Evolutionary conservation across 1,140 invertebrate genomes (phyloP).

Genomic region (Dreissena rostriformis): DNA sequence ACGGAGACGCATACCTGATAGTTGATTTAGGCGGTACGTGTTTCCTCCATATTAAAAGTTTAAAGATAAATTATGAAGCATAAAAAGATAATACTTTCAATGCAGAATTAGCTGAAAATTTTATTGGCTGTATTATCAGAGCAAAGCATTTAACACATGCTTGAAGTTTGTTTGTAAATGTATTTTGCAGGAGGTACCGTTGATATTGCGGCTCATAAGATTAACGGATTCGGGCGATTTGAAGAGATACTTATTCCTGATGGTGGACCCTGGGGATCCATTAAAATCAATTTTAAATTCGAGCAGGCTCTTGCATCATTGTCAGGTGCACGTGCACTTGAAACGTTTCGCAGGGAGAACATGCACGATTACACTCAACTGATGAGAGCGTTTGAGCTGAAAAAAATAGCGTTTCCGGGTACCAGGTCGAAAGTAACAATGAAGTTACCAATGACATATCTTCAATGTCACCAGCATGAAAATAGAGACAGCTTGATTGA

Average conservation of each 20-base stretch:
- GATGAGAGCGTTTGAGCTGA: slow-evolving; percentile 31
- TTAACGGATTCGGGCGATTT: slow-evolving; percentile 12
- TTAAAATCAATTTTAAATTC: slow-evolving; percentile 29
- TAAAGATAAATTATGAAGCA: not conserved
- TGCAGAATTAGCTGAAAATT: not conserved
- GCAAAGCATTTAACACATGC: not conserved
- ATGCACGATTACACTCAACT: slow-evolving; percentile 37
- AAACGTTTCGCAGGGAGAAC: slow-evolving; percentile 3
- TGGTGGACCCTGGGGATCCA: slow-evolving; percentile 31
- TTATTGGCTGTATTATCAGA: not conserved
- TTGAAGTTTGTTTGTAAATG: not conserved
- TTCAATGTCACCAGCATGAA: slow-evolving; percentile 5
- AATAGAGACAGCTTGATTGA: not conserved
- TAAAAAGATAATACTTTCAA: not conserved
- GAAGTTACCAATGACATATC: not conserved
- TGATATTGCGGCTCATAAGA: slow-evolving; percentile 30
- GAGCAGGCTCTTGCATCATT: slow-evolving; percentile 10
- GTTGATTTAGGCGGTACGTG: slow-evolving; percentile 39
- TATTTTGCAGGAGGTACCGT: slow-evolving; percentile 37
- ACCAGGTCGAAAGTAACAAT: slow-evolving; percentile 2
- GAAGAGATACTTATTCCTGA: slow-evolving; percentile 34
- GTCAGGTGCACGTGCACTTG: slow-evolving; percentile 18
- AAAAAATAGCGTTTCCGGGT: slow-evolving; percentile 29
- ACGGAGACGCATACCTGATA: slow-evolving; percentile 10
- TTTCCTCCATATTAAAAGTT: not conserved